A percentile compares a stretch with the other conserved stretches of the same genome.
phyloP scores from a whole-genome alignment of 2,888 invertebrate species.

The Carabus problematicus region DNA sequence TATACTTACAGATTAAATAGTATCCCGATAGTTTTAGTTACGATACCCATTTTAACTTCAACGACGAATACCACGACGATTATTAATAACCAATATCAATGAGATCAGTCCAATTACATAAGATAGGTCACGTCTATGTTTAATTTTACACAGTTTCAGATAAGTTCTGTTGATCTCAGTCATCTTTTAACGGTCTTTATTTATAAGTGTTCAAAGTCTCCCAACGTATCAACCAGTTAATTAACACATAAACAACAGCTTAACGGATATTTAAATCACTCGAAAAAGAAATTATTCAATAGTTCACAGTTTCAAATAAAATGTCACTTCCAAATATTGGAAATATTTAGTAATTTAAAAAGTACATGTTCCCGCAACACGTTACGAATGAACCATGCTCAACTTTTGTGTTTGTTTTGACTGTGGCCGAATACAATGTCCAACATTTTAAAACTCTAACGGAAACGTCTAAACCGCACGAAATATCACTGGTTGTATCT shows the following conservation, averaged over 20 bases:
- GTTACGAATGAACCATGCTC: too few relatives aligned
- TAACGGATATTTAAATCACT: too few relatives aligned
- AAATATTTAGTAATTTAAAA: too few relatives aligned
- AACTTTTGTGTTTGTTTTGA: too few relatives aligned
- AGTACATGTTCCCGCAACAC: too few relatives aligned
- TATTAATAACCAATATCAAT: constrained; percentile 35
- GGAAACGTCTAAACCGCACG: too few relatives aligned
- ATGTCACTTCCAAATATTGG: too few relatives aligned
- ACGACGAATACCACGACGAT: constrained; percentile 36
- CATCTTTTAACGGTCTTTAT: constrained; percentile 23
- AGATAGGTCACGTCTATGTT: constrained; percentile 27
- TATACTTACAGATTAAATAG: constrained; percentile 81
- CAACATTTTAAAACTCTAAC: too few relatives aligned
- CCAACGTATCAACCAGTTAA: constrained; percentile 1
- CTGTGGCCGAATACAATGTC: too few relatives aligned
- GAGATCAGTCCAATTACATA: constrained; percentile 37
- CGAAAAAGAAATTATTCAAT: too few relatives aligned
- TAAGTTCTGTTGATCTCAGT: constrained; percentile 29
- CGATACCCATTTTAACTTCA: constrained; percentile 70
- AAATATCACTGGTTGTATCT: too few relatives aligned
- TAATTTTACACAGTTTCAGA: constrained; percentile 29
- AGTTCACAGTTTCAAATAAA: too few relatives aligned
- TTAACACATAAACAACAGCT: not conserved
- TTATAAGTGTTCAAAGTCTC: constrained; percentile 18
- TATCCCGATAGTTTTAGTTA: constrained; percentile 79